Base-by-base conservation (phyloP, 2,797 vertebrate species). In the Eidolon dupreanum region DNA sequence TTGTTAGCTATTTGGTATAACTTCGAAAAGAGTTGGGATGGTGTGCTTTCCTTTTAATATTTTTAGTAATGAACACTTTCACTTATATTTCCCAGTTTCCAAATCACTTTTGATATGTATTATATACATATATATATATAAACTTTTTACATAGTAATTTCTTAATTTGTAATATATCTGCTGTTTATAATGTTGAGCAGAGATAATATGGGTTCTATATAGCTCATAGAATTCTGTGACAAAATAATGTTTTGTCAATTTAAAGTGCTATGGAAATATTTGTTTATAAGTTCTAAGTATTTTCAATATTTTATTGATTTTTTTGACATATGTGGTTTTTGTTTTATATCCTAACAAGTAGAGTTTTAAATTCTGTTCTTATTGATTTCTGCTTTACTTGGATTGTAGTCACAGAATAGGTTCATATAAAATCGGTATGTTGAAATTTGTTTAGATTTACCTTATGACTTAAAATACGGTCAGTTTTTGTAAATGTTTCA, bases 241-340 rank as follows among this genome's bases (percentile, higher is more conserved):
- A 8, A 88, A 77, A 63, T 86, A 31, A 24, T 61, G 10, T 53
- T 61, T 68, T 92, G 3, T 63, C 55, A 16, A 90, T 75, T 79
- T 83, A 74, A 93, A 78, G 33, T 68, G 53, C 36, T 70, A 4
- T 86, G 66, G 41, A 90, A 94, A 70, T 84, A 43, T 36, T 41
- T 66, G 13, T 93, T 53, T 92, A 96, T 49, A 70, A 81, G 28
- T 55, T 92, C 36, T 89, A 43, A 94, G 43, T 87, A 33, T 77
- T 88, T 92, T 84, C 38, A 38, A 3, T 53, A 82, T 94, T 86
- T 83, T 13, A 15, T 79, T 71, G 31, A 77, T 91, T 94, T 70
- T 70, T 46, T 53, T 71, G 24, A 87, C 46, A 73, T 68, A 43
- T 38, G 7, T 75, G 41, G 7, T 22, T 74, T 85, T 82, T 78